Conservation (phyloP, 2,797 vertebrate species). For the Sarcoramphus papa region DNA sequence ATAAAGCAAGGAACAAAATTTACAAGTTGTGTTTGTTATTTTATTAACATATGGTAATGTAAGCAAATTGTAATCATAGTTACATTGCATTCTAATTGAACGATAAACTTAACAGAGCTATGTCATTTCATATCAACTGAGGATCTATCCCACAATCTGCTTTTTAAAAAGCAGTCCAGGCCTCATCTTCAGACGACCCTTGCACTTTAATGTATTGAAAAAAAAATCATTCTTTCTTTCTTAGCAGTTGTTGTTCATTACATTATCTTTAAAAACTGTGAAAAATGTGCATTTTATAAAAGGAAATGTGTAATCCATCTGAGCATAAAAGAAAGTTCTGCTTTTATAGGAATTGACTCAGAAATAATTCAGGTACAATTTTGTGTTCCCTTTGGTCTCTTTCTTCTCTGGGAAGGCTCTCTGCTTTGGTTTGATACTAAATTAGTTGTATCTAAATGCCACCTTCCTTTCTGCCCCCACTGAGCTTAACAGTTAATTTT, state of each 20-base stretch:
- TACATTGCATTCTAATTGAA: slow-evolving; percentile 32
- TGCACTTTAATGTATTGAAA: background rate
- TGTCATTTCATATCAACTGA: background rate
- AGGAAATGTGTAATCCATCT: slow-evolving; percentile 17
- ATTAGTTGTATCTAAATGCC: slow-evolving; percentile 54
- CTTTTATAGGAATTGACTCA: slow-evolving; percentile 33
- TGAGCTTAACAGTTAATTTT: slow-evolving; percentile 55
- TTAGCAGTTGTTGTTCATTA: slow-evolving; percentile 24
- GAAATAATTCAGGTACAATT: slow-evolving; percentile 51
- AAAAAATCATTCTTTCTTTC: background rate
- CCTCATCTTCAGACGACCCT: background rate
- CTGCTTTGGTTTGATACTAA: slow-evolving; percentile 37
- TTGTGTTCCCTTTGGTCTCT: slow-evolving; percentile 42
- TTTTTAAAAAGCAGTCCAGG: background rate
- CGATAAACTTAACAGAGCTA: background rate
- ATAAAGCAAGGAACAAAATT: slow-evolving; percentile 11
- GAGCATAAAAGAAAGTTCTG: slow-evolving; percentile 32
- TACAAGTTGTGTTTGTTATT: background rate
- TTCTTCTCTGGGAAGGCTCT: slow-evolving; percentile 30
- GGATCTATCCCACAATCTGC: background rate
- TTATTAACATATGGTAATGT: slow-evolving; percentile 14
- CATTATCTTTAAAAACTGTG: slow-evolving; percentile 17
- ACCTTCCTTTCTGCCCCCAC: slow-evolving; percentile 22
- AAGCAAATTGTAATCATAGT: slow-evolving; percentile 17
- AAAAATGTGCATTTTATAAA: slow-evolving; percentile 11